Base-by-base conservation (phyloP, 2,888 invertebrate genomes). In the Conus canariensis region DNA sequence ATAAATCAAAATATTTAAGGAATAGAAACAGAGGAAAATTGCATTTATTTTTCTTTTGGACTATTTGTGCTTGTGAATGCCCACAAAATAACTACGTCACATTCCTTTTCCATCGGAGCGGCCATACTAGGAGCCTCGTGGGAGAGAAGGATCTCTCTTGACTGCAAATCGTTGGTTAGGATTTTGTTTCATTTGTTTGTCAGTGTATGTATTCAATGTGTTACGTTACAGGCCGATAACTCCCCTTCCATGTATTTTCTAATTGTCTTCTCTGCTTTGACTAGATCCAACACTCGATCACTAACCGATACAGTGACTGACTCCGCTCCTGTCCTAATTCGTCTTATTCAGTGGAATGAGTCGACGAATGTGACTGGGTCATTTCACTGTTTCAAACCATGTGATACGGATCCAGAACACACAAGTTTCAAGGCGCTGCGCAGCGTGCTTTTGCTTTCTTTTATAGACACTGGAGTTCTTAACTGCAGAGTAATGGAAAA, bases 71-170 rank as follows among this genome's bases (percentile, higher is more conserved):
- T 60, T 82, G n/a, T 30, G 30, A 19, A 85, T 90, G 60, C 92
- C 80, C 93, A 92, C 25, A 89, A 88, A 90, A 70, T 64, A 5
- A 64, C 92, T 92, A 94, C 94, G 94, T 94, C 93, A 91, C 90
- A 59, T 90, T 91, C 93, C 93, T 94, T 94, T 94, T 93, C 92
- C 74, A 58, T 58, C 90, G 91, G 91, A 93, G 94, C 94, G 93
- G 95, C 94, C 95, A 94, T 95, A 90, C 90, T 92, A 70, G 70
- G 74, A 92, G 94, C 95, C 95, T 95, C 95, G 95, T 95, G 95
- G 94, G 85, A 87, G 77, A 77, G 82, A 85, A 98, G 95, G 97
- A 98, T 93, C 97, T 99, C 95, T 98, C 98, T 91, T 98, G 99
- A 96, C 88, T 82, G 0, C 58, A 80, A 58, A 22, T 56, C 9